phyloP scores from a whole-genome alignment of 2,113 vertebrate species.

The Notiomystis cincta region DNA sequence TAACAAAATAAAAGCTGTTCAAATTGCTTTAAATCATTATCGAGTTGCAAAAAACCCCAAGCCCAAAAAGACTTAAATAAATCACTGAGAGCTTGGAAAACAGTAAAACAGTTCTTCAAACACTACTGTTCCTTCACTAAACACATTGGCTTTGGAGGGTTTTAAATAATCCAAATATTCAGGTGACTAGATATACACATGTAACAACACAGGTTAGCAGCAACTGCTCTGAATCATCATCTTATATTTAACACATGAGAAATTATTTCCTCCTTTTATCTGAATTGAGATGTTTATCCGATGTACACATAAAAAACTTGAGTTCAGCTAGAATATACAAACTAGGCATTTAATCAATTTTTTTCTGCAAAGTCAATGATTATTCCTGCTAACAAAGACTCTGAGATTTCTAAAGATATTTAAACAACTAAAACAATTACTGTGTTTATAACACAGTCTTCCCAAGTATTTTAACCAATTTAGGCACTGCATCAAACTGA shows the following conservation, averaged over 20 bases:
- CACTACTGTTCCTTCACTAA: neutral
- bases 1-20: neutral
- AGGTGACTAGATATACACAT: neutral
- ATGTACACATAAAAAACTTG: neutral
- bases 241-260: neutral
- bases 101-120: neutral
- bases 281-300: neutral
- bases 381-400: neutral
- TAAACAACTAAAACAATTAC: neutral
- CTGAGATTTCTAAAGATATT: neutral
- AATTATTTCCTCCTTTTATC: neutral
- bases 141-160: neutral
- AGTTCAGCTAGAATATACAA: neutral
- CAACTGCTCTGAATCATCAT: neutral
- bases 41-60: neutral
- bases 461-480: neutral
- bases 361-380: neutral
- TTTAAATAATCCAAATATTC: neutral
- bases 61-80: neutral
- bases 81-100: neutral
- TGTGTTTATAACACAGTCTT: neutral
- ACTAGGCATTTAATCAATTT: neutral
- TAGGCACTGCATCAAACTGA: neutral
- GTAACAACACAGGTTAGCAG: neutral
- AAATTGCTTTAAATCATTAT: neutral